Percentiles rank a stretch among this genome's conserved stretches.
Evolutionary conservation across 2,888 invertebrate species (phyloP).

Genomic region (Sinelater perroti): DNA sequence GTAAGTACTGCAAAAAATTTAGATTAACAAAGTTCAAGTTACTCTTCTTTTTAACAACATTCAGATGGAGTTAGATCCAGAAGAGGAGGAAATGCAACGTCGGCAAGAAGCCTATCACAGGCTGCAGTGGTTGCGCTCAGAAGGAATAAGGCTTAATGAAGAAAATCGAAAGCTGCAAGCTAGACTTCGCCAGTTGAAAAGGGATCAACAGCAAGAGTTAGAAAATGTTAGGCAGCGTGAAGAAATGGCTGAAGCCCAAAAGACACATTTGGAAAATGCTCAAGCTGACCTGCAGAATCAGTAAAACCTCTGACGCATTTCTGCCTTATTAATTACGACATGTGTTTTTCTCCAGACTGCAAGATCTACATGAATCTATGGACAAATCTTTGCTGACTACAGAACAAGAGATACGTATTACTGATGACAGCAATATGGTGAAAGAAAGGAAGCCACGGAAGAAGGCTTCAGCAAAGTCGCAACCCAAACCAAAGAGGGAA

Average conservation of each 20-base stretch:
- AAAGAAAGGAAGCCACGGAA: neutral
- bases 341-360: slow-evolving; percentile 44
- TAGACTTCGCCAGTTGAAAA: slow-evolving; percentile 52
- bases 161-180: slow-evolving; percentile 54
- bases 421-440: slow-evolving; percentile 33
- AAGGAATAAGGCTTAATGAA: slow-evolving; percentile 55
- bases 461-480: neutral
- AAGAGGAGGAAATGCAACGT: slow-evolving; percentile 50
- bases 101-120: slow-evolving; percentile 58
- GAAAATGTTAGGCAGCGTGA: slow-evolving; percentile 44
- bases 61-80: slow-evolving; percentile 32
- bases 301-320: slow-evolving; percentile 38
- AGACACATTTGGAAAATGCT: slow-evolving; percentile 49
- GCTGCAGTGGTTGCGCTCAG: slow-evolving; percentile 57
- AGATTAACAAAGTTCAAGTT: too few species aligned
- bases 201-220: slow-evolving; percentile 50
- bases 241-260: slow-evolving; percentile 48
- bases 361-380: slow-evolving; percentile 52
- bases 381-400: slow-evolving; percentile 52
- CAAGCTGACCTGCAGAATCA: slow-evolving; percentile 52
- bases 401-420: slow-evolving; percentile 46
- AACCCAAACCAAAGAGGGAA: slow-evolving; percentile 5
- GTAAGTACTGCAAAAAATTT: too few species aligned
- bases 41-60: neutral
- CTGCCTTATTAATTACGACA: neutral